Base-by-base conservation (phyloP, 53 echinoderm and acorn worm genomes). In the Temnopleurus reevesii region DNA sequence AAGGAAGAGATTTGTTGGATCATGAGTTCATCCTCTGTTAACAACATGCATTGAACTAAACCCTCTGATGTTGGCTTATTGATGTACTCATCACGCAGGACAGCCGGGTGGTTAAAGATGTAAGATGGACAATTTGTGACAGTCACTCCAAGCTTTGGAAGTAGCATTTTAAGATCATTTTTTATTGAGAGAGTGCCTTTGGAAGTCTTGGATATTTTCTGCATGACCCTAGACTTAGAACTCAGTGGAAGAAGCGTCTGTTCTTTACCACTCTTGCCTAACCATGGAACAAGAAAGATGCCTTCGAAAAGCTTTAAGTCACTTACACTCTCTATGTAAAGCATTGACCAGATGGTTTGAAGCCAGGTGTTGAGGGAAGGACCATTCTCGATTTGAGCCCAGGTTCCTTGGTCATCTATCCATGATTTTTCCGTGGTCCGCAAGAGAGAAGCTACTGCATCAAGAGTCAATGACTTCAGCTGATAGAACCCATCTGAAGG, bases 61-160 rank as follows among this genome's bases (percentile, higher is more conserved):
- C 83, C 83, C n/a, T 55, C 51, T 21, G 83, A 23, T 35, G 83
- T 83, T 83, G 83, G 54, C 51, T 25, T 51, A 33, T 83, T 53
- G 83, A 83, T 55, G 30, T 83, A 83, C 33, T 36, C 55, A 27
- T 83, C 83, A 30, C 83, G 55, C 3, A 49, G 18, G 36, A 83
- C 19, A 36, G 55, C 83, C 30, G 83, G 83, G 36, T 83, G 83
- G 23, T 8, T 6, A 23, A 80, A 49, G 27, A 80, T 15, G 24
- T 15, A 80, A 10, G n/a, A 35, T 4, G 80, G 80, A 80, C 80
- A 80, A 18, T 30, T 28, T 80, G 49, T 80, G 47, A 80, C 31
- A 46, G 49, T 80, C 28, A 80, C 28, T 51, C 80, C 53, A 24
- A 49, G 5, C 5, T 51, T n/a, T 5, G 17, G 30, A 9, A 80